Base-by-base conservation (phyloP, 2,888 invertebrate genomes). In the Philereme transversata region DNA sequence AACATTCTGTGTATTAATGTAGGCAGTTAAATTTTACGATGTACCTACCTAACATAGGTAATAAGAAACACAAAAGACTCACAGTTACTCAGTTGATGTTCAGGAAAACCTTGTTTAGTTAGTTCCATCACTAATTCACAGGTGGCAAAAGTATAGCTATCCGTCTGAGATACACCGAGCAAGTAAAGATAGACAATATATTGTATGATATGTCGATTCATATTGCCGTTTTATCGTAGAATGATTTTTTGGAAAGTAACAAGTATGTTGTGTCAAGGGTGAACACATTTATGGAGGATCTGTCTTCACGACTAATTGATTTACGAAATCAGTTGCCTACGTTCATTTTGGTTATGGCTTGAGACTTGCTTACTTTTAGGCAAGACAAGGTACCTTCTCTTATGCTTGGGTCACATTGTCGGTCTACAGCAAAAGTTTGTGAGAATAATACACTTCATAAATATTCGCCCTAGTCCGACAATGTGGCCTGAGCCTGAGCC, bases 61-160 rank as follows among this genome's bases (percentile, higher is more conserved):
- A 46, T 22, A 7, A 36, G 35, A 5, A 8, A 45, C 5, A 35
- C 45, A 56, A 9, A 43, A 49, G 55, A 65, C 84, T 84, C 73
- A 85, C 87, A 87, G 57, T 84, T 74, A 60, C 67, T 73, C 10
- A 87, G 61, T 44, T 83, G 74, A 11, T 77, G 6, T 45, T 74
- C 63, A 4, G 83, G 79, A 65, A 86, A 82, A 0, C 83, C 84
- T 61, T 83, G 79, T 11, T 59, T 70, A 46, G 64, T 63, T 35
- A 87, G 69, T 62, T 83, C 84, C 38, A 47, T 62, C 11, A 72
- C 76, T 43, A 87, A 64, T 52, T 78, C 81, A 67, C 86, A 86
- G 43, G 75, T 69, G 5, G 72, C 67, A 49, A 84, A 80, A 1
- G 63, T 73, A 64, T 71, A 77, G 22, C 68, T 57, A 57, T 67